phyloP scores from a whole-genome alignment of 2,888 invertebrate species.

The Chouioia cunea region DNA sequence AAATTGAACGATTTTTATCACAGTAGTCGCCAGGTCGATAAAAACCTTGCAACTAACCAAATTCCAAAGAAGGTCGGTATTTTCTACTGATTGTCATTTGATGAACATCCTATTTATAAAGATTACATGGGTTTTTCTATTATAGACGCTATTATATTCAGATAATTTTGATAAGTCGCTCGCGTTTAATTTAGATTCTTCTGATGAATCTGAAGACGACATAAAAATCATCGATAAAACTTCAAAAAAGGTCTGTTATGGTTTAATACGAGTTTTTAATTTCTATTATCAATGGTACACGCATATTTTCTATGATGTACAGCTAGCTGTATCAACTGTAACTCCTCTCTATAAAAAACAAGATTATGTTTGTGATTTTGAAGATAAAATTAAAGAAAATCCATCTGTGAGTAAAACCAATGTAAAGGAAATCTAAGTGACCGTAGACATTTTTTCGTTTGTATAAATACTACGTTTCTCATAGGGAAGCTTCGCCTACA shows the following conservation, averaged over 20 bases:
- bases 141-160: background rate
- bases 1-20: slow-evolving; percentile 1
- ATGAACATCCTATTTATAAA: background rate
- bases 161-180: background rate
- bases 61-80: slow-evolving; percentile 5
- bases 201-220: slow-evolving; percentile 32
- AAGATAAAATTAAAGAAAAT: background rate
- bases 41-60: background rate
- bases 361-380: background rate
- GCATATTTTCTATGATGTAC: too few relatives aligned
- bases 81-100: background rate
- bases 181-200: slow-evolving; percentile 13
- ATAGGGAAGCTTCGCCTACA: too few relatives aligned
- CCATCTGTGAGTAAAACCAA: slow-evolving; percentile 11
- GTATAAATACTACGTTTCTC: too few relatives aligned
- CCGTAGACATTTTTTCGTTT: too few relatives aligned
- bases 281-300: background rate
- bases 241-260: background rate
- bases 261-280: background rate
- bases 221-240: background rate
- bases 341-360: background rate
- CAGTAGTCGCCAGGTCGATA: background rate
- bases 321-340: background rate
- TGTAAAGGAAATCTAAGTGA: background rate
- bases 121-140: slow-evolving; percentile 1